Evolutionary conservation across 1,140 invertebrate species (phyloP).

Genomic region (Delia radicum): DNA sequence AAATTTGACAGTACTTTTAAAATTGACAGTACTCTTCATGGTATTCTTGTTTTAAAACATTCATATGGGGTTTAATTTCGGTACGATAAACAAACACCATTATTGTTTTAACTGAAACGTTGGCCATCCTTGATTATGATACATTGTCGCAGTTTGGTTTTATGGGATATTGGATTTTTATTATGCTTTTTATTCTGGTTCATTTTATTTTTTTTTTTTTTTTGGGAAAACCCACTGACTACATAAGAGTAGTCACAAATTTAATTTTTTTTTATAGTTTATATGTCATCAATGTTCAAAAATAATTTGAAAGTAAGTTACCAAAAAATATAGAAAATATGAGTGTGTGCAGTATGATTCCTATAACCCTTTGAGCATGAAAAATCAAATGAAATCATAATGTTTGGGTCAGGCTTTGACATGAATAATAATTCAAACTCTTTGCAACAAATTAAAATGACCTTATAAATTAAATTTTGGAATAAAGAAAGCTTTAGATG

Average conservation of each 20-base stretch:
- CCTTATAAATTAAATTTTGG: background rate
- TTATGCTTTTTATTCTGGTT: background rate
- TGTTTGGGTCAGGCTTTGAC: background rate
- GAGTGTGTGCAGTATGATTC: background rate
- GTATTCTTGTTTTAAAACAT: too few relatives aligned
- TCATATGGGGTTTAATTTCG: too few relatives aligned
- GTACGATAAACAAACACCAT: too few relatives aligned
- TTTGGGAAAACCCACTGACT: background rate
- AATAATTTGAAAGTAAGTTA: background rate
- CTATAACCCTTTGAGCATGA: background rate
- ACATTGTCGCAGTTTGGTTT: constrained; percentile 3
- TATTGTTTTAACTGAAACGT: too few relatives aligned
- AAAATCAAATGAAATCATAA: background rate
- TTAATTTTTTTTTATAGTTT: background rate
- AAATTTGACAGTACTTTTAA: too few relatives aligned
- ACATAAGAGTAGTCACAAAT: constrained; percentile 1
- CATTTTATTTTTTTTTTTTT: background rate
- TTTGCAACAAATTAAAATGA: background rate
- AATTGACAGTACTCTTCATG: too few relatives aligned
- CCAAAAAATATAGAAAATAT: background rate
- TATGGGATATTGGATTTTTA: background rate
- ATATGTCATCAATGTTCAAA: background rate
- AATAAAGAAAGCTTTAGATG: too few relatives aligned
- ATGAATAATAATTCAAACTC: background rate
- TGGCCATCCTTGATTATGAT: background rate